Evolutionary conservation across 2,888 invertebrate genomes (phyloP).

Genomic region (Andrena flavipes): DNA sequence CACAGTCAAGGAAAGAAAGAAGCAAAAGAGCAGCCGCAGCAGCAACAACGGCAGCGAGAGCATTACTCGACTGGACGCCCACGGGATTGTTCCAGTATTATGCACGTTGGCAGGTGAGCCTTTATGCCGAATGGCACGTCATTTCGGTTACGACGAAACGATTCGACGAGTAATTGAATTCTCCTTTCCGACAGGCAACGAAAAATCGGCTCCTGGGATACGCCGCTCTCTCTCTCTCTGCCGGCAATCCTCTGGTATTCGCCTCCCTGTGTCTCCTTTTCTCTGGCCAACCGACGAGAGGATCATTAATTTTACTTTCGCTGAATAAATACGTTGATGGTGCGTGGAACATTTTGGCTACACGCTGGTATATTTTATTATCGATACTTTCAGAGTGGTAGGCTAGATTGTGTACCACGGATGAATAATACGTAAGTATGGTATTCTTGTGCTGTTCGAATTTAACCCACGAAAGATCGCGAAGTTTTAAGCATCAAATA

Average conservation of each 20-base stretch:
- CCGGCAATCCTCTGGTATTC: background rate
- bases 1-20: slow-evolving; percentile 30
- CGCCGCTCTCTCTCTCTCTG: slow-evolving; percentile 19
- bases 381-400: background rate
- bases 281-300: background rate
- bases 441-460: no score
- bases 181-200: slow-evolving; percentile 53
- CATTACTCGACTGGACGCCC: slow-evolving; percentile 73
- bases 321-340: slow-evolving; percentile 16
- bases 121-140: slow-evolving; percentile 73
- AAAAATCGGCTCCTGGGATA: slow-evolving; percentile 55
- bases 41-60: slow-evolving; percentile 65
- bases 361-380: background rate
- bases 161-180: slow-evolving; percentile 71
- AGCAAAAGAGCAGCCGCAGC: slow-evolving; percentile 45
- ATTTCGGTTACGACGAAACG: slow-evolving; percentile 64
- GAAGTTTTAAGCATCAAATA: no score
- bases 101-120: slow-evolving; percentile 76
- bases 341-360: no score
- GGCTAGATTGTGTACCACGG: background rate
- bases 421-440: no score
- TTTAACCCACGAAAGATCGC: no score
- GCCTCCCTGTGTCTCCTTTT: background rate
- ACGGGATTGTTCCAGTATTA: slow-evolving; percentile 78
- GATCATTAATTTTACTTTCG: slow-evolving; percentile 50